phyloP scores from a whole-genome alignment of 2,797 vertebrate genomes.

The Myoxocephalus aenaeus region DNA sequence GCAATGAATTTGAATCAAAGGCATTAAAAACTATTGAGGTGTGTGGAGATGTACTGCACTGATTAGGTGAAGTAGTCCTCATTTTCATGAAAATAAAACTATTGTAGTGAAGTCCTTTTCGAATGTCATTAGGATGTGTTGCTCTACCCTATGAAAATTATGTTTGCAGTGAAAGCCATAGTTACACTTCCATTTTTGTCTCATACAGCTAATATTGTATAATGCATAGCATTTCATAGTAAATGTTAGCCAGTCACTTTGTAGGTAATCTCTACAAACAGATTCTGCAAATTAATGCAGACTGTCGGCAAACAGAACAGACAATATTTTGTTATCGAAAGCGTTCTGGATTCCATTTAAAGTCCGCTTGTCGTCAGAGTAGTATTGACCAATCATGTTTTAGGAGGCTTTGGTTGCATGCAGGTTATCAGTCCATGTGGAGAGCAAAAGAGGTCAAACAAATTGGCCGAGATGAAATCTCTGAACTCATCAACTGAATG shows the following conservation, averaged over 20 bases:
- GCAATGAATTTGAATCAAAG: constrained; percentile 62
- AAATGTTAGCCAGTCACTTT: background rate
- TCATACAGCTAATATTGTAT: background rate
- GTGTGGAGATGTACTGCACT: constrained; percentile 41
- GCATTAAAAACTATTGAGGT: constrained; percentile 50
- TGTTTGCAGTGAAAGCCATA: background rate
- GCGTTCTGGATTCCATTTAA: background rate
- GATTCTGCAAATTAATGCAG: background rate
- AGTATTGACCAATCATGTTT: background rate
- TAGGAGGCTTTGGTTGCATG: background rate
- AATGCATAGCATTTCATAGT: constrained; percentile 1
- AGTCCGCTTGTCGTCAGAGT: background rate
- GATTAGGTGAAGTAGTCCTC: constrained; percentile 33
- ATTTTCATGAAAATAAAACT: constrained; percentile 43
- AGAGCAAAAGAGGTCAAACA: background rate
- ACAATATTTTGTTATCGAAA: background rate
- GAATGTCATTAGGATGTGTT: constrained; percentile 16
- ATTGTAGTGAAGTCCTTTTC: constrained; percentile 22
- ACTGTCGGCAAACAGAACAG: background rate
- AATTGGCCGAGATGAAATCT: background rate
- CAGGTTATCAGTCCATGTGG: background rate
- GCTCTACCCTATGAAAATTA: constrained; percentile 4
- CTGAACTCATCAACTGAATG: background rate
- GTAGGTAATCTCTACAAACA: background rate
- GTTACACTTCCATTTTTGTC: constrained; percentile 12